Conservation (phyloP, 2,888 invertebrate species). For the Lasioglossum villosulum region DNA sequence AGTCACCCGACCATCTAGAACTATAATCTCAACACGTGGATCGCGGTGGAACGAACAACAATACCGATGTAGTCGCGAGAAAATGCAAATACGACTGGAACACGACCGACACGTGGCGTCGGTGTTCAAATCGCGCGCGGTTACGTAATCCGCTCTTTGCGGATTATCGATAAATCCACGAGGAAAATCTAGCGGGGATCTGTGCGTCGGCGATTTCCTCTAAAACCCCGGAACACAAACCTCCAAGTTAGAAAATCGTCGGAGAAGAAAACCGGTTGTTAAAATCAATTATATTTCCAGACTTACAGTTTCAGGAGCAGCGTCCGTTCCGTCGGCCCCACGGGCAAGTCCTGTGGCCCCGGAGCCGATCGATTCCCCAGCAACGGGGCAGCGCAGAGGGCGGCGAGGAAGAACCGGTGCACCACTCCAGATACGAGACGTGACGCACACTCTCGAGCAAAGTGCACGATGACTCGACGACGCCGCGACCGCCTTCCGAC, state of each 20-base stretch:
- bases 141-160: conserved; percentile 56
- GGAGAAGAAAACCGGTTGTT: not conserved
- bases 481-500: conserved; percentile 20
- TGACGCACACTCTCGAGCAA: conserved; percentile 54
- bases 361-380: conserved; percentile 46
- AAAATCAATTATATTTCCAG: conserved; percentile 7
- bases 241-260: not conserved
- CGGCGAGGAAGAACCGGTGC: conserved; percentile 51
- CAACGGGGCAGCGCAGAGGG: conserved; percentile 26
- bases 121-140: conserved; percentile 64
- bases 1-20: not conserved
- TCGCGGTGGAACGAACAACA: not conserved
- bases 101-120: conserved; percentile 60
- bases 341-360: conserved; percentile 37
- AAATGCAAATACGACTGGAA: conserved; percentile 18
- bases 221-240: not conserved
- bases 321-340: not conserved
- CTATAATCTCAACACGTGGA: conserved; percentile 14
- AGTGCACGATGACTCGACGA: conserved; percentile 48
- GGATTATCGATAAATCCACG: conserved; percentile 34
- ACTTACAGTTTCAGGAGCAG: not conserved
- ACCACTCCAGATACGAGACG: conserved; percentile 47
- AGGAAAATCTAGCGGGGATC: not conserved
- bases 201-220: not conserved
- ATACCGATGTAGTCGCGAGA: not conserved